phyloP scores from a whole-genome alignment of 2,113 vertebrate genomes.

The Coptodon bakossiorum region DNA sequence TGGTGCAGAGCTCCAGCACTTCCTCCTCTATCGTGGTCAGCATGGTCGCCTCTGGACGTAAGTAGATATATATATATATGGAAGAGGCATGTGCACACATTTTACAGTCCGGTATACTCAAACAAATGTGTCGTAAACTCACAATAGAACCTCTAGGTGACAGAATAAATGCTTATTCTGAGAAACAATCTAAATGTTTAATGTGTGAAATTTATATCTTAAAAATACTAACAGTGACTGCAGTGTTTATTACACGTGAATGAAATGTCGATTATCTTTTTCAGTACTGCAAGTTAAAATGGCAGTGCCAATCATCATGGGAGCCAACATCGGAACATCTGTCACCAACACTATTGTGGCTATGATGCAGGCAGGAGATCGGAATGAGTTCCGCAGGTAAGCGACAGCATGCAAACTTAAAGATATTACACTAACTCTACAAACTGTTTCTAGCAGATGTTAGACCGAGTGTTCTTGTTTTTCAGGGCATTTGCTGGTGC shows the following conservation, averaged over 20 bases:
- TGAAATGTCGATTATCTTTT: not conserved
- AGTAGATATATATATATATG: slow-evolving; percentile 48
- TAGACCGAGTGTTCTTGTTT: not conserved
- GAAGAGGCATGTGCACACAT: not conserved
- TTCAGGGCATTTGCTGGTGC: slow-evolving; percentile 90
- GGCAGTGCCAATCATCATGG: slow-evolving; percentile 94
- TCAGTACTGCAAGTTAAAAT: slow-evolving; percentile 81
- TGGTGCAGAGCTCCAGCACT: slow-evolving; percentile 96
- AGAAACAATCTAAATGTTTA: not conserved
- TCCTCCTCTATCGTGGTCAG: slow-evolving; percentile 95
- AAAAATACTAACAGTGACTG: not conserved
- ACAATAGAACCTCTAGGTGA: not conserved
- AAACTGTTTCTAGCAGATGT: not conserved
- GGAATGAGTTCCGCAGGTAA: slow-evolving; percentile 94
- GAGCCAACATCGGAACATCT: slow-evolving; percentile 95
- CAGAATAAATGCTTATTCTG: not conserved
- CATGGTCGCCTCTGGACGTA: slow-evolving; percentile 94
- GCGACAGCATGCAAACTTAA: not conserved
- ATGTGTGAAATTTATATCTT: not conserved
- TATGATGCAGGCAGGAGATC: slow-evolving; percentile 90
- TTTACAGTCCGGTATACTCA: not conserved
- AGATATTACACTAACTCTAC: not conserved
- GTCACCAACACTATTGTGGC: slow-evolving; percentile 96
- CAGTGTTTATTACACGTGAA: not conserved
- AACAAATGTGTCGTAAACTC: not conserved